Evolutionary conservation across 2,797 vertebrate genomes (phyloP).

Genomic region (Darevskia mixta): DNA sequence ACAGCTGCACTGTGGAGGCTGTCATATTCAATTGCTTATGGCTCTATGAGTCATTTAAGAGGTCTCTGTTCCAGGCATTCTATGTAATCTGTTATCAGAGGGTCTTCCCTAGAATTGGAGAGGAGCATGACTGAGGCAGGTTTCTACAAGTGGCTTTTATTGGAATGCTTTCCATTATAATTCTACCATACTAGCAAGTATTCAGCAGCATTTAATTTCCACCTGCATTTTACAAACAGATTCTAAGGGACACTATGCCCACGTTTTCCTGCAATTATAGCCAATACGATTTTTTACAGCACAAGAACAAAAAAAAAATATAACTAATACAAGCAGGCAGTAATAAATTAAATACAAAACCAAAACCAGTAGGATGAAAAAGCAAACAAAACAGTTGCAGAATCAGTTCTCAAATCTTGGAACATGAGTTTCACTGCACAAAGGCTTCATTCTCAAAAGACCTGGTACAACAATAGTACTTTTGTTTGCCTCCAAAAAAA

Average conservation of each 20-base stretch:
- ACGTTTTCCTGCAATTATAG: conserved; percentile 16
- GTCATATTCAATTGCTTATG: conserved; percentile 47
- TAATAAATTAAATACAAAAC: neutral
- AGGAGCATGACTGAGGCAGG: neutral
- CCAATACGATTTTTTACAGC: neutral
- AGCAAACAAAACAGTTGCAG: neutral
- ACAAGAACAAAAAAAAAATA: conserved; percentile 34
- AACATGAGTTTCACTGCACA: neutral
- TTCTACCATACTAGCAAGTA: conserved; percentile 32
- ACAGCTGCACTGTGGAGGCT: neutral
- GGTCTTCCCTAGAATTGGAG: conserved; percentile 43
- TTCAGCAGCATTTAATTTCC: conserved; percentile 20
- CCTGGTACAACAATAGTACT: neutral
- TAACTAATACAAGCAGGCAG: neutral
- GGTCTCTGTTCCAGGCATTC: neutral
- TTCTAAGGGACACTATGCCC: neutral
- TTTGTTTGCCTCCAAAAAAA: neutral
- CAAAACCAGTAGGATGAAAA: neutral
- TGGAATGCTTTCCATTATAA: conserved; percentile 29
- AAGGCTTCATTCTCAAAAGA: neutral
- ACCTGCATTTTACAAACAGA: conserved; percentile 15
- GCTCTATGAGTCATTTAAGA: conserved; percentile 29
- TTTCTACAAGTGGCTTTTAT: conserved; percentile 23
- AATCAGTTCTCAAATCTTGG: neutral
- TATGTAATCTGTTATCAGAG: conserved; percentile 41